Percentiles rank a stretch among this genome's conserved stretches.
These are phyloP conservation scores for Tapera naevia DNA, from an alignment of 2,797 vertebrate species.

Conservation along the genomic window DNA sequence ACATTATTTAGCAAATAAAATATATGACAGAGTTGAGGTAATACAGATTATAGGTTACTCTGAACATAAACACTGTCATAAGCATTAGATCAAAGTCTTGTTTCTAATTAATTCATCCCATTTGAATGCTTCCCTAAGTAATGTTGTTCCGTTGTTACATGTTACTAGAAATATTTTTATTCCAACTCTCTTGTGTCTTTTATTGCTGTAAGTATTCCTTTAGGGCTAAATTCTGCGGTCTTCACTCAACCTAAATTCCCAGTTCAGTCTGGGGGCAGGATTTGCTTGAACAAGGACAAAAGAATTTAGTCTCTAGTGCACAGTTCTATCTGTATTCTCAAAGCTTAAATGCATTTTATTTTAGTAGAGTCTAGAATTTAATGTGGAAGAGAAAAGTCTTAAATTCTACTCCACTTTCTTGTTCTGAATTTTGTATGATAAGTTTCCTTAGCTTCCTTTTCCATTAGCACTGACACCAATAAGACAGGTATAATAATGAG, in stretches of 20 bases:
- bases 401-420: neutral
- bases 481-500: neutral
- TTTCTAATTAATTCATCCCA: slow-evolving; percentile 56
- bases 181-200: neutral
- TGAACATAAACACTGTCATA: slow-evolving; percentile 49
- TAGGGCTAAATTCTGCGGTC: slow-evolving; percentile 36
- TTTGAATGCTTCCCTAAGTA: slow-evolving; percentile 41
- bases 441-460: neutral
- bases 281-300: slow-evolving; percentile 50
- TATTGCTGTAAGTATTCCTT: slow-evolving; percentile 44
- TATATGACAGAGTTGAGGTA: slow-evolving; percentile 31
- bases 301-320: slow-evolving; percentile 21
- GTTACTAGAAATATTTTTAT: slow-evolving; percentile 25
- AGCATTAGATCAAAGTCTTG: slow-evolving; percentile 50
- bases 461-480: neutral
- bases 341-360: neutral
- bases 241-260: slow-evolving; percentile 45
- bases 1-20: slow-evolving; percentile 1
- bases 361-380: neutral
- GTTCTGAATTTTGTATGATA: neutral
- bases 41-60: slow-evolving; percentile 48
- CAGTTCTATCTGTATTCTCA: neutral
- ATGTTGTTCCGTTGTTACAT: neutral
- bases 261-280: slow-evolving; percentile 42
- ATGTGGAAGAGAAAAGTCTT: neutral